Conservation (phyloP, 2,888 invertebrate species). For the Heliconius charithonia region DNA sequence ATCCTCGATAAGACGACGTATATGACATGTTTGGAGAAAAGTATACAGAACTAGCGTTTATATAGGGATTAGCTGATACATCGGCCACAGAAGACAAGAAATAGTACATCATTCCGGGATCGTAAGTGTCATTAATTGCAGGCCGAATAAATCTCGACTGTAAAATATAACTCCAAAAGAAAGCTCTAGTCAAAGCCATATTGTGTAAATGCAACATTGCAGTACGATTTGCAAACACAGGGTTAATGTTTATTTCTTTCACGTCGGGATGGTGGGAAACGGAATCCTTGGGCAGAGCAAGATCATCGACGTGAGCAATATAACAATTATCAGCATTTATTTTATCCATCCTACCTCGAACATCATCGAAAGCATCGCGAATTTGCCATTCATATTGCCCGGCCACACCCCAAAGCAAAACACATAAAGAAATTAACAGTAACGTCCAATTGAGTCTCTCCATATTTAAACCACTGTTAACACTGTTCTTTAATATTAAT, state of each 20-base stretch:
- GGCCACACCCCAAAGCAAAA: constrained; percentile 86
- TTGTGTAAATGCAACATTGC: constrained; percentile 96
- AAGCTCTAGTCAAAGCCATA: constrained; percentile 97
- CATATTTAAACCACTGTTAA: constrained; percentile 57
- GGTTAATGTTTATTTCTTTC: constrained; percentile 96
- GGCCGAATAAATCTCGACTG: constrained; percentile 95
- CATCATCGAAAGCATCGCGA: constrained; percentile 94
- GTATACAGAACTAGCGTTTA: constrained; percentile 96
- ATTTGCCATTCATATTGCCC: constrained; percentile 97
- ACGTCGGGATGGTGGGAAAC: constrained; percentile 97
- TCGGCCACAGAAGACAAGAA: constrained; percentile 97
- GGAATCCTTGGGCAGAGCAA: constrained; percentile 92
- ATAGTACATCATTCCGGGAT: constrained; percentile 99
- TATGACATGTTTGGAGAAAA: constrained; percentile 97
- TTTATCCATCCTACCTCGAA: constrained; percentile 91
- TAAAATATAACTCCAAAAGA: constrained; percentile 97
- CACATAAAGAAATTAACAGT: constrained; percentile 69
- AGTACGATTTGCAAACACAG: constrained; percentile 97
- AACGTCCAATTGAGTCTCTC: constrained; percentile 66
- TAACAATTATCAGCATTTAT: constrained; percentile 95
- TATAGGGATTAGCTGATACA: constrained; percentile 94
- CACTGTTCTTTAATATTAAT: constrained; percentile 34
- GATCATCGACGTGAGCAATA: constrained; percentile 92
- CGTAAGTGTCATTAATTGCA: constrained; percentile 95
- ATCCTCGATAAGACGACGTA: constrained; percentile 96